Percentiles rank a stretch among this genome's conserved stretches.
Conservation (phyloP, 2,888 invertebrate species). For the Ophion costatus region DNA sequence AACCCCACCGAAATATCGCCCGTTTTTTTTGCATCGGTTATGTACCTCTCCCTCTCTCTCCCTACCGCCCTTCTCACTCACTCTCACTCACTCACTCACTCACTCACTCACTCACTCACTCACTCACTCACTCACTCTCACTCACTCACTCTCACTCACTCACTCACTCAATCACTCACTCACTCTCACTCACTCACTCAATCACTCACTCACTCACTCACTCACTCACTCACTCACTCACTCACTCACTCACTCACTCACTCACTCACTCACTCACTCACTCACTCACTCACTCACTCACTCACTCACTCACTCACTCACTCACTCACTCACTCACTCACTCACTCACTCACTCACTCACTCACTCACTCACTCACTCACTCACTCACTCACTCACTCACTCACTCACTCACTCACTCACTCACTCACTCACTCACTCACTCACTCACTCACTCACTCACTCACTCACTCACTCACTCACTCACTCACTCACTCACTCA, state of each 20-base stretch:
- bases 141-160: too few relatives aligned
- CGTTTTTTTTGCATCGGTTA: background rate
- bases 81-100: background rate
- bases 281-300: too few relatives aligned
- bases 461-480: background rate
- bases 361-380: background rate
- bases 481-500: background rate
- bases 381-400: too few relatives aligned
- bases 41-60: background rate
- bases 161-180: too few relatives aligned
- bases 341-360: background rate
- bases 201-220: background rate
- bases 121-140: too few relatives aligned
- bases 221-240: background rate
- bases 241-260: background rate
- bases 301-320: background rate
- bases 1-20: conserved; percentile 31
- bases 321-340: background rate
- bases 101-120: background rate
- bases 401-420: too few relatives aligned
- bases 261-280: too few relatives aligned
- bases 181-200: background rate
- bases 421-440: background rate
- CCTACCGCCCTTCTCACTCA: background rate
- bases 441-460: background rate